phyloP scores from a whole-genome alignment of 2,888 invertebrate species.

The Micoletzkya japonica region DNA sequence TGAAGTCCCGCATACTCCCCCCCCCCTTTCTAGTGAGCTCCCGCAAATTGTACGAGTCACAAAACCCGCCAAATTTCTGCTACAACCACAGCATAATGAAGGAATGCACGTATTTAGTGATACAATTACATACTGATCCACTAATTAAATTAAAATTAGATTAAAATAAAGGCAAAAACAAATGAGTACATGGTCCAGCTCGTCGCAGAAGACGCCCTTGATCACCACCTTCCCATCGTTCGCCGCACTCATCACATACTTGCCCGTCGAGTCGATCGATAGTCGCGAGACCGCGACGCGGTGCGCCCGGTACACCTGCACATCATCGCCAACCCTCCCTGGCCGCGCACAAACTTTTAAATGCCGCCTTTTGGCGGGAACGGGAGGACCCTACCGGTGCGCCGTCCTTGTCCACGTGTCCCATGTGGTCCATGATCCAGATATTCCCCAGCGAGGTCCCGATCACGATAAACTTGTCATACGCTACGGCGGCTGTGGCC shows the following conservation, averaged over 20 bases:
- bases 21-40: too few species aligned
- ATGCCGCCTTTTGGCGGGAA: background rate
- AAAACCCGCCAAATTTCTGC: too few species aligned
- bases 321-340: background rate
- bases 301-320: conserved; percentile 48
- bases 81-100: too few species aligned
- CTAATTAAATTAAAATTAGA: too few species aligned
- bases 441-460: conserved; percentile 55
- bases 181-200: conserved; percentile 49
- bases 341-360: background rate
- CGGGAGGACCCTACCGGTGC: too few species aligned
- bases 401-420: conserved; percentile 48
- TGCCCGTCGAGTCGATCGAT: conserved; percentile 89
- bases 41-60: too few species aligned
- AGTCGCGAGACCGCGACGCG: conserved; percentile 83
- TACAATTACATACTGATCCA: too few species aligned
- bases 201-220: conserved; percentile 74
- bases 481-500: conserved; percentile 55
- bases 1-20: too few species aligned
- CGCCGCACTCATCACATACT: conserved; percentile 78
- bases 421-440: conserved; percentile 58
- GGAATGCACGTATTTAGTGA: too few species aligned
- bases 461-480: conserved; percentile 60
- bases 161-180: too few species aligned
- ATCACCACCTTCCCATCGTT: conserved; percentile 74